These are phyloP conservation scores for Melangyna quadrimaculata DNA, from an alignment of 2,888 invertebrate genomes.

Conservation along the genomic window DNA sequence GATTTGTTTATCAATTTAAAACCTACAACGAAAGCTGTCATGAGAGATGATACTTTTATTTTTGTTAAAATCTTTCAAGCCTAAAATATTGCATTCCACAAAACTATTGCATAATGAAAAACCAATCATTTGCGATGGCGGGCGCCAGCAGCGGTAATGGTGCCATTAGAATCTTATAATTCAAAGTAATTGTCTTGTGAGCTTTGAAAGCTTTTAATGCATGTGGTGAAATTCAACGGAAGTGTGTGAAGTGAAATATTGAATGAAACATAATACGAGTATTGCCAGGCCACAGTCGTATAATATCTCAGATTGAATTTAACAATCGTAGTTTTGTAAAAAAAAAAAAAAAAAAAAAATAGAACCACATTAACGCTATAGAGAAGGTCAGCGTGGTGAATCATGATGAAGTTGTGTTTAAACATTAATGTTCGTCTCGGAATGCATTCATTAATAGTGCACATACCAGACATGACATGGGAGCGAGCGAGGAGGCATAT, in stretches of 20 bases:
- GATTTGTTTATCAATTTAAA: background rate
- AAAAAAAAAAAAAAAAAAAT: background rate
- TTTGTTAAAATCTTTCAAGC: constrained; percentile 9
- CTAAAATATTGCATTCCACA: constrained; percentile 5
- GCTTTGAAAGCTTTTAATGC: background rate
- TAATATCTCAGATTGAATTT: background rate
- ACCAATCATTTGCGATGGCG: background rate
- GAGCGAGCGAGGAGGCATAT: no score
- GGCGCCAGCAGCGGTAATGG: background rate
- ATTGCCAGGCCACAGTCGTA: background rate
- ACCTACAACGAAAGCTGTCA: constrained; percentile 20
- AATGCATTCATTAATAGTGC: no score
- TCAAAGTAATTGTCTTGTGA: background rate
- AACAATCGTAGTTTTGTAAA: background rate
- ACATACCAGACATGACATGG: no score
- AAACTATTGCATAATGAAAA: background rate
- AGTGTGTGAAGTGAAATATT: background rate
- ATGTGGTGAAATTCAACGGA: background rate
- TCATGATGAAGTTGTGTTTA: no score
- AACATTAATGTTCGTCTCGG: no score
- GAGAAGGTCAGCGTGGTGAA: no score
- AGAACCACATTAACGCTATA: no score
- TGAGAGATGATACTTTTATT: constrained; percentile 12
- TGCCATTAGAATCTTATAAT: background rate
- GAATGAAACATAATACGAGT: background rate